Evolutionary conservation across 2,888 invertebrate species (phyloP), one percentile per base, ranked within the genome.

Genomic region (Drosophila mimetica): DNA sequence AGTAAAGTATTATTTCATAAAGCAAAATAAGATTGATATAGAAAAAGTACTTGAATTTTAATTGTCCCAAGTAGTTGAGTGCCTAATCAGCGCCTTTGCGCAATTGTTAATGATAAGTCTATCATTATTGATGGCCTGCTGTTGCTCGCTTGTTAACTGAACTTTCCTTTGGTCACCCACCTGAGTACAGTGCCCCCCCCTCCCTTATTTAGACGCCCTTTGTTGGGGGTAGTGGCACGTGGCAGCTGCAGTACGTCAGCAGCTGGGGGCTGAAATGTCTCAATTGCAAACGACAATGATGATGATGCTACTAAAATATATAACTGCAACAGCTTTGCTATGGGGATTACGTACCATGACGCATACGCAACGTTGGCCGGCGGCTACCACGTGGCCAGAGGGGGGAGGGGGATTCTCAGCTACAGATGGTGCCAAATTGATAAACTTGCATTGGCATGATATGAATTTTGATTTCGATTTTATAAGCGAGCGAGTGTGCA

Each of bases 391-490:
- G 61, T 77, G 51, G 54, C 60, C 16, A 28, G 5, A 30, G 18
- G 18, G 25, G 16, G 30, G n/a, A 4, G 34, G 22, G 14, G 6
- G 32, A 22, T 4, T 4, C 2, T 4, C 4, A 5, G 22, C 3
- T 22, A 22, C 1, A 6, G 41, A 36, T 42, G 36, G 6, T 55
- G 18, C 44, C n/a, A 70, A 74, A 75, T 75, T 74, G 63, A 77
- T 77, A 58, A 75, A 70, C 75, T 77, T 20, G 47, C 44, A 61
- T 63, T 54, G 59, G 25, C 59, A 53, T 46, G 52, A 53, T 57
- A 32, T 70, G 75, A 75, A 75, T 70, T 65, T 61, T 41, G 64
- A 70, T 69, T 64, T 58, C 34, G 63, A 64, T 73, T 73, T 57
- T 22, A 42, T 41, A 42, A 54, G 41, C 20, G 14, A 54, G 41